phyloP scores from a whole-genome alignment of 2,888 invertebrate species.

The Myathropa florea region DNA sequence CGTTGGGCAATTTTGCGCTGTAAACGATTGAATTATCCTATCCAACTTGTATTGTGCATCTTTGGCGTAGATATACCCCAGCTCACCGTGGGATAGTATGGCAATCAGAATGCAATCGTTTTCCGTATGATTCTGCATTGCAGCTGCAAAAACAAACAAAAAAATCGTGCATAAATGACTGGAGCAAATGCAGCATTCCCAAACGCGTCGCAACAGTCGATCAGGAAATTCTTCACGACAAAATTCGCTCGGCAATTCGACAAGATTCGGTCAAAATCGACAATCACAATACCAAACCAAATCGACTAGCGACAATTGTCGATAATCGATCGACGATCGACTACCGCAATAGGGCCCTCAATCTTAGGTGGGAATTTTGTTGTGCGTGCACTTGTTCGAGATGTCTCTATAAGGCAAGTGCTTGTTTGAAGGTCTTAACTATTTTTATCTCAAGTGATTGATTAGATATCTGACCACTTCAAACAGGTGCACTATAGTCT shows the following conservation, averaged over 20 bases:
- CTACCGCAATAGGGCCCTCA: no score
- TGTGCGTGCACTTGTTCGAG: neutral
- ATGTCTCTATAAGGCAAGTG: neutral
- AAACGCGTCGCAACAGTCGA: no score
- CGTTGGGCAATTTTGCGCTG: constrained; percentile 90
- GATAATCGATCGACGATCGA: no score
- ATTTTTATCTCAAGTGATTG: no score
- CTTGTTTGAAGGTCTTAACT: no score
- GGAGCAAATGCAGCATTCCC: neutral
- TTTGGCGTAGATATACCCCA: constrained; percentile 92
- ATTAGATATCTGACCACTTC: no score
- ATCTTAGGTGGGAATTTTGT: neutral
- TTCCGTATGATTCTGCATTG: constrained; percentile 89
- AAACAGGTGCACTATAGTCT: no score
- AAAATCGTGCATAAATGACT: neutral
- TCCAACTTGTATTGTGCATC: constrained; percentile 93
- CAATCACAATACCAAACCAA: no score
- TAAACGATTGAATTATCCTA: constrained; percentile 88
- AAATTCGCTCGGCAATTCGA: no score
- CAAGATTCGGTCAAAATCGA: no score
- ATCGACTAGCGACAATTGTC: no score
- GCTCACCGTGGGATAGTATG: constrained; percentile 94
- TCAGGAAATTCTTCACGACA: no score
- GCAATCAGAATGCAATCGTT: constrained; percentile 92
- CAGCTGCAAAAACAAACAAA: constrained; percentile 81